Evolutionary conservation across 2,797 vertebrate species (phyloP).

Genomic region (Neosilurus hyrtlii): DNA sequence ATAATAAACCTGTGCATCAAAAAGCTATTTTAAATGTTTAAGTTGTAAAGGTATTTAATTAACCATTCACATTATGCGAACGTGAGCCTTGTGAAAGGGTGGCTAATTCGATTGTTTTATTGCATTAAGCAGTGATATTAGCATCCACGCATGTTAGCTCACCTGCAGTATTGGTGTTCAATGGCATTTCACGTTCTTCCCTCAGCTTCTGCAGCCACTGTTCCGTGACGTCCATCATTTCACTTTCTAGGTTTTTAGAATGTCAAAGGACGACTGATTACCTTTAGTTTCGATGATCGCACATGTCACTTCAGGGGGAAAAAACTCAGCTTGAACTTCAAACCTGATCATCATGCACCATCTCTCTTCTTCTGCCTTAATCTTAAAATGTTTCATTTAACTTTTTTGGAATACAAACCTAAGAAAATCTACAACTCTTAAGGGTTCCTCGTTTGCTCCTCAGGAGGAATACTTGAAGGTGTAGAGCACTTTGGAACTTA

Average conservation of each 20-base stretch:
- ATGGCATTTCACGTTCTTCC: constrained; percentile 6
- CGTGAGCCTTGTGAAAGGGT: background rate
- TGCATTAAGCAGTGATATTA: constrained; percentile 9
- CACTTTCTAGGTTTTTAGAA: background rate
- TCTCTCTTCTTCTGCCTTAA: background rate
- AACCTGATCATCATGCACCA: background rate
- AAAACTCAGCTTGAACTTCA: background rate
- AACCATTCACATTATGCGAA: no score
- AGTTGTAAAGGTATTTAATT: no score
- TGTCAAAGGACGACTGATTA: constrained; percentile 9
- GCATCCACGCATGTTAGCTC: background rate
- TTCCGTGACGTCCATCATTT: background rate
- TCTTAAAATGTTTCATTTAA: background rate
- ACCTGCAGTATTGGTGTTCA: constrained; percentile 6
- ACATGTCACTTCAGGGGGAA: background rate
- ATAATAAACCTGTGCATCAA: no score
- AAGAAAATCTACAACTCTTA: background rate
- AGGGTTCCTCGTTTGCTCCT: background rate
- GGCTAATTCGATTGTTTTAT: background rate
- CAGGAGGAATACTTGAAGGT: background rate
- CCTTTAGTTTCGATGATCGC: background rate
- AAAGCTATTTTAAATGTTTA: no score
- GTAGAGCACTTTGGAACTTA: background rate
- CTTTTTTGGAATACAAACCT: background rate
- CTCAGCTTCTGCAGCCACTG: background rate